Base-by-base conservation (phyloP, 2,113 vertebrate species). In the Erythrocercus mccallii region DNA sequence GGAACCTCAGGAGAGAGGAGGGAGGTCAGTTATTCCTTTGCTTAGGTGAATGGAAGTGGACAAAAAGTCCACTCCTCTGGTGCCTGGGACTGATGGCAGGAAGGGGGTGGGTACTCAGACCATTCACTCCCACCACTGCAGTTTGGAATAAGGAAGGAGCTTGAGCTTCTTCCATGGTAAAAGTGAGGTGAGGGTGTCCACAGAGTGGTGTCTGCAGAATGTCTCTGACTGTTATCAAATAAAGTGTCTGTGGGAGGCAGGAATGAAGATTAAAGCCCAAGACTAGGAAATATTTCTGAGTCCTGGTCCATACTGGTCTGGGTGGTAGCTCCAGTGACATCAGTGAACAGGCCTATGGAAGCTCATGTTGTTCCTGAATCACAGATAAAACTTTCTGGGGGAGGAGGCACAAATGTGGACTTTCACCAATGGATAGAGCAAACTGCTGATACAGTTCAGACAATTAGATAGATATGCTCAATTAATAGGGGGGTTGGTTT, bases 81-180 rank as follows among this genome's bases (percentile, higher is more conserved):
- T 40, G 33, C 51, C 44, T 0, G 0, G 21, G 57, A 25, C 45
- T 65, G 62, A 18, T 37, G 53, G 54, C 30, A 42, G n/a, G 48
- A 37, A 77, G 16, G 16, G 10, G 11, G 1, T 4, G 10, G 22
- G 10, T 47, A 11, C 35, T 48, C 1, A 0, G 9, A 17, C 19
- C 24, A 11, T 64, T 79, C 50, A n/a, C 14, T 66, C 33, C 22
- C 33, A 69, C 10, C 20, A 40, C 3, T 15, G 4, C 22, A 62
- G 10, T 57, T n/a, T 2, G 1, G 44, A 68, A 15, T 47, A 62
- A 61, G 53, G 16, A 7, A 28, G 37, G n/a, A 51, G 10, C 22
- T 66, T 66, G 53, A 56, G 28, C 45, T 81, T 71, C 13, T 61
- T 61, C 62, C 33, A 9, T 8, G 33, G 14, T 42, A 71, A 42